phyloP scores from a whole-genome alignment of 2,797 vertebrate species.

The Syngnathus acus region DNA sequence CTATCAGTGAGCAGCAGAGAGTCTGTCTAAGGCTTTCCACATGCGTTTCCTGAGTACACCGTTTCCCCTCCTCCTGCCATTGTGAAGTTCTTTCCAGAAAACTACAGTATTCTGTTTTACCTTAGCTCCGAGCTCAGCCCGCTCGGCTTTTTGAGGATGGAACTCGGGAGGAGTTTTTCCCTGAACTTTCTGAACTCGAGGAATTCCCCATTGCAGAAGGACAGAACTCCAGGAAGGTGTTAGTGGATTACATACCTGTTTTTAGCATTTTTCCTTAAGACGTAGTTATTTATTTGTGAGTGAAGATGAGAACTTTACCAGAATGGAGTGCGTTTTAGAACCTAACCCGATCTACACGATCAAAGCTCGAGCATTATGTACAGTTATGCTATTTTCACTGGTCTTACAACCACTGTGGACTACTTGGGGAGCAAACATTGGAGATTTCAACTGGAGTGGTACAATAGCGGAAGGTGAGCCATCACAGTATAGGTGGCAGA shows the following conservation, averaged over 20 bases:
- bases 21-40: constrained; percentile 38
- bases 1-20: constrained; percentile 9
- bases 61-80: constrained; percentile 32
- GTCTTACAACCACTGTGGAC: constrained; percentile 41
- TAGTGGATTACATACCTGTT: constrained; percentile 13
- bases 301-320: not conserved
- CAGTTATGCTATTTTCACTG: not conserved
- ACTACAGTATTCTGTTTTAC: constrained; percentile 9
- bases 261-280: not conserved
- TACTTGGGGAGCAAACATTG: constrained; percentile 24
- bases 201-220: constrained; percentile 15
- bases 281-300: no score
- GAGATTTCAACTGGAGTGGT: constrained; percentile 30
- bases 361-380: not conserved
- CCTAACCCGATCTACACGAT: constrained; percentile 24
- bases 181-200: constrained; percentile 41
- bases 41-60: constrained; percentile 53
- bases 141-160: constrained; percentile 26
- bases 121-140: constrained; percentile 7
- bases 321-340: constrained; percentile 34
- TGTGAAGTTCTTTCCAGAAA: constrained; percentile 19
- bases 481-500: constrained; percentile 1
- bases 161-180: constrained; percentile 18
- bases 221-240: constrained; percentile 12
- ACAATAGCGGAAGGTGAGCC: constrained; percentile 53